Evolutionary conservation across 2,888 invertebrate species (phyloP).

Genomic region (Girardia tigrina): DNA sequence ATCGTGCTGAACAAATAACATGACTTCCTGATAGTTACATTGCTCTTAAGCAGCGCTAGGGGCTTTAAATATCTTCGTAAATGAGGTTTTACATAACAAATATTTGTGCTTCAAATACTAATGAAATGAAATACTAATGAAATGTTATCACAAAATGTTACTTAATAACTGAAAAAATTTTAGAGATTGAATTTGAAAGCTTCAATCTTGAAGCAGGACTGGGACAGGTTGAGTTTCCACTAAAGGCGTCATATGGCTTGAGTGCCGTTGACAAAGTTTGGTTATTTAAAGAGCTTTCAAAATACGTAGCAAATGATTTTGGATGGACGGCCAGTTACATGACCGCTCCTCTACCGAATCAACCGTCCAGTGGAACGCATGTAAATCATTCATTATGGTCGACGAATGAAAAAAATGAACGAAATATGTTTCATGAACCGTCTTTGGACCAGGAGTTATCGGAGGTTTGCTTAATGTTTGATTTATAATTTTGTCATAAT

Average conservation of each 20-base stretch:
- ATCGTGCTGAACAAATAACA: too few relatives aligned
- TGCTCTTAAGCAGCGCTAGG: too few relatives aligned
- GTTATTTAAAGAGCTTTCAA: constrained; percentile 28
- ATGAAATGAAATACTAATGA: too few relatives aligned
- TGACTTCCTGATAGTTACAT: too few relatives aligned
- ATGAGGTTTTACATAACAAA: too few relatives aligned
- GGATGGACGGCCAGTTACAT: constrained; percentile 33
- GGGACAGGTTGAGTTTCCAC: constrained; percentile 30
- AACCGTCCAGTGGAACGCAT: constrained; percentile 36
- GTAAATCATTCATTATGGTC: constrained; percentile 38
- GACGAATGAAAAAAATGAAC: constrained; percentile 15
- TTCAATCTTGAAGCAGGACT: constrained; percentile 18
- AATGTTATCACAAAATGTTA: too few relatives aligned
- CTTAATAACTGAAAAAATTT: too few relatives aligned
- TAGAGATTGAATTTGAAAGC: constrained; percentile 24
- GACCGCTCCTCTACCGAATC: constrained; percentile 25
- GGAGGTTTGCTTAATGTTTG: too few relatives aligned
- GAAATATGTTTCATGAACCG: background rate
- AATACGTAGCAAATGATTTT: constrained; percentile 24
- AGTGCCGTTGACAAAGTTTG: background rate
- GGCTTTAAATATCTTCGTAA: too few relatives aligned
- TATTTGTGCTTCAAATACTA: too few relatives aligned
- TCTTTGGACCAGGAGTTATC: background rate
- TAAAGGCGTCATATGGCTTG: constrained; percentile 24
- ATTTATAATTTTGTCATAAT: too few relatives aligned